Evolutionary conservation across 2,797 vertebrate genomes (phyloP), one percentile per base, ranked within the genome.

Genomic region (Pachyuromys duprasi): DNA sequence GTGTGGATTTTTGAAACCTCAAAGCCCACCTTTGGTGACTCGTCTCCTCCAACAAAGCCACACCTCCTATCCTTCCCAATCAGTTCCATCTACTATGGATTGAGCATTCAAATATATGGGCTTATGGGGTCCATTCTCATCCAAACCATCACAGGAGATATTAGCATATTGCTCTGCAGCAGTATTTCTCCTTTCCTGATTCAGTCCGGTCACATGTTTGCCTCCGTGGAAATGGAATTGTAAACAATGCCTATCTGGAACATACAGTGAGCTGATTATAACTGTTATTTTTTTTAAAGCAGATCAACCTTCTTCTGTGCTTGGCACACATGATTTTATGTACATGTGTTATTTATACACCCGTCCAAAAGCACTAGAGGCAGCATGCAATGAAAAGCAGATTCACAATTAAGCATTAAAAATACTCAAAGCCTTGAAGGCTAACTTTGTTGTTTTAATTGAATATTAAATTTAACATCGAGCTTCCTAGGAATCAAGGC

Each of bases 401-500:
- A 79, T 90, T 86, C 2, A 96, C 82, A 75, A 90, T 92, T 96
- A 96, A 93, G 78, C 62, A 70, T 90, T 86, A 89, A 90, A 92
- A 92, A 95, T 79, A 69, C 88, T 94, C 84, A 75, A 90, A 96
- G 67, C 92, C 95, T 95, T 69, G 78, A 88, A 92, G 89, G 92
- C 93, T 92, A 87, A 76, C 72, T 94, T 95, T 96, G 87, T 96
- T 94, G 95, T 95, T 97, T 96, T 96, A 96, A 92, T 62, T 94
- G 92, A 95, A 93, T 90, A 79, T 93, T 95, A 84, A 90, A 90
- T 94, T 65, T 96, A 96, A 96, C 78, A 70, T 53, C 0, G 90
- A 97, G 88, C 95, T 95, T 95, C 95, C 95, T 93, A 89, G 88
- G 84, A 96, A 90, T 93, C 88, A 75, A 93, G 92, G 81, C 62